Conservation (phyloP, 2,113 vertebrate species). For the Sus scrofa region DNA sequence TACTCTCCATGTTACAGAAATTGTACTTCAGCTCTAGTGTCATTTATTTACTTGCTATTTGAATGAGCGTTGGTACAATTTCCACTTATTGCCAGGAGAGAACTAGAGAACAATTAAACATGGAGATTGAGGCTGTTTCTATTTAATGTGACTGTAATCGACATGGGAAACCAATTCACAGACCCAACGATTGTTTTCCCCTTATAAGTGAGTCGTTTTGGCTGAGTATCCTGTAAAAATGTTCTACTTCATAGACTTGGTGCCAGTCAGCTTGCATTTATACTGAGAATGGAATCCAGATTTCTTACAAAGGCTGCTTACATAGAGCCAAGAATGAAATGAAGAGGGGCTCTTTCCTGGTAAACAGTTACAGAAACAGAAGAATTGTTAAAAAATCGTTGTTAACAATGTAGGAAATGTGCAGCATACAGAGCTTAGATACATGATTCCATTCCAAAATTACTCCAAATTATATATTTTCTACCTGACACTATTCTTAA, state of each 20-base stretch:
- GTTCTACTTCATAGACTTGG: conserved; percentile 54
- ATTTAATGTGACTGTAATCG: conserved; percentile 67
- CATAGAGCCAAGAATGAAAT: conserved; percentile 54
- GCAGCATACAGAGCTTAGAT: neutral
- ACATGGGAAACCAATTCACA: conserved; percentile 69
- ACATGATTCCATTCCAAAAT: conserved; percentile 9
- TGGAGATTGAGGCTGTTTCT: conserved; percentile 48
- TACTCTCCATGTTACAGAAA: neutral
- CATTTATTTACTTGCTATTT: conserved; percentile 56
- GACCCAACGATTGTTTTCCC: conserved; percentile 61
- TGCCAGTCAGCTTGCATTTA: conserved; percentile 63
- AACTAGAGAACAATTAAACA: conserved; percentile 60
- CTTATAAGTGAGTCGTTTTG: conserved; percentile 67
- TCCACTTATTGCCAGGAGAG: conserved; percentile 50
- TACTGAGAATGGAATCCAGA: conserved; percentile 42
- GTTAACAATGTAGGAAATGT: neutral
- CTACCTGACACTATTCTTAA: neutral
- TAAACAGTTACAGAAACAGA: conserved; percentile 36
- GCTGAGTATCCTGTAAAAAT: conserved; percentile 55
- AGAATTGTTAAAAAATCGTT: conserved; percentile 21
- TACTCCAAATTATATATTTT: neutral
- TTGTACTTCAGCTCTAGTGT: neutral
- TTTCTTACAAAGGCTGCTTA: conserved; percentile 50
- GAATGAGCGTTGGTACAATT: conserved; percentile 52
- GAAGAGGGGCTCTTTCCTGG: conserved; percentile 6